These are phyloP conservation scores for Aphaenogaster ashmeadi DNA, from an alignment of 1,140 invertebrate species.

Conservation along the genomic window DNA sequence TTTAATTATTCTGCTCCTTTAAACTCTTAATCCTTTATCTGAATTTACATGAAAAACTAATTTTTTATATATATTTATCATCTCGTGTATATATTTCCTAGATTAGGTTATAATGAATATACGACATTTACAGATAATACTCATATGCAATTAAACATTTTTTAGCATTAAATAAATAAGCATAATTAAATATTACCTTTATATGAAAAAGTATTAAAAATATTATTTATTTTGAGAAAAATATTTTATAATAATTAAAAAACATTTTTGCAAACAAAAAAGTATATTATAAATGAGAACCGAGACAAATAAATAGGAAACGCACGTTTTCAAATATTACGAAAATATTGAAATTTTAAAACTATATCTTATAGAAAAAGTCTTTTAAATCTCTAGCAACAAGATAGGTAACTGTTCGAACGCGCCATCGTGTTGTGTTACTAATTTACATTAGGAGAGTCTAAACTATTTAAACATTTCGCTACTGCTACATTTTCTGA, in stretches of 20 bases:
- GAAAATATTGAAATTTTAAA: not conserved
- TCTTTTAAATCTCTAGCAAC: not conserved
- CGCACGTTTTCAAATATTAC: not conserved
- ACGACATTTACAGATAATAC: not conserved
- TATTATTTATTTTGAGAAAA: not conserved
- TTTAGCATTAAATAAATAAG: not conserved
- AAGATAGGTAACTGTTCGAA: not conserved
- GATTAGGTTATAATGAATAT: not conserved
- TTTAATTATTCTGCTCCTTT: slow-evolving; percentile 41
- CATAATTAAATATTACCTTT: not conserved
- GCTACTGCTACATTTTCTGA: not conserved
- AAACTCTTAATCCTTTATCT: not conserved
- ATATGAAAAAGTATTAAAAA: not conserved
- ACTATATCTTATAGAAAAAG: not conserved
- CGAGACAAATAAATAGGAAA: not conserved
- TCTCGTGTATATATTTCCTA: not conserved
- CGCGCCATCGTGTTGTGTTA: not conserved
- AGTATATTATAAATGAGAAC: not conserved
- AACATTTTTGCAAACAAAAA: slow-evolving; percentile 5
- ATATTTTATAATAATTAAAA: not conserved
- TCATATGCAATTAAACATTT: slow-evolving; percentile 13
- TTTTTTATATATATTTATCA: slow-evolving; percentile 40
- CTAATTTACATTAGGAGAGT: not conserved
- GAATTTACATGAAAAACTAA: not conserved
- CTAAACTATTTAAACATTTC: slow-evolving; percentile 3